phyloP scores from a whole-genome alignment of 2,113 vertebrate species.

The Phycodurus eques region DNA sequence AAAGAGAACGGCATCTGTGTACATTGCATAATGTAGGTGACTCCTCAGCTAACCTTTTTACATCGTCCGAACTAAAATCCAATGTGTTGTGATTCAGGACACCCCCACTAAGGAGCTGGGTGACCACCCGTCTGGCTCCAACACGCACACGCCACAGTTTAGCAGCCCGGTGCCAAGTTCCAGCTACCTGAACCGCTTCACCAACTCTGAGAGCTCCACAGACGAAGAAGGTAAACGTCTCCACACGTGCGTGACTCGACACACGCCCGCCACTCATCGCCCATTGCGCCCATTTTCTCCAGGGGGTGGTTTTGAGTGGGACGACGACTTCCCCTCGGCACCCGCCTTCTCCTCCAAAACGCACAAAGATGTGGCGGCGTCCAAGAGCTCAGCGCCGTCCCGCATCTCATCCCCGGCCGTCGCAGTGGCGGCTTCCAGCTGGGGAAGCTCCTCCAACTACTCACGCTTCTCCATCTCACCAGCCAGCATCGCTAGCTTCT shows the following conservation, averaged over 20 bases:
- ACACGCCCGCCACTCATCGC: background rate
- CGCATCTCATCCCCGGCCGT: slow-evolving; percentile 85
- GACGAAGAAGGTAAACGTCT: slow-evolving; percentile 89
- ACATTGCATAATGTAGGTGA: no score
- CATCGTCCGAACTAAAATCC: background rate
- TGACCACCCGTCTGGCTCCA: slow-evolving; percentile 71
- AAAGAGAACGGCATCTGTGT: no score
- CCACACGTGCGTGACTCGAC: background rate
- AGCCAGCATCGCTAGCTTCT: slow-evolving; percentile 92
- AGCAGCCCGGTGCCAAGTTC: slow-evolving; percentile 66
- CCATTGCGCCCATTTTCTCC: background rate
- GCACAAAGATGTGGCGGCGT: slow-evolving; percentile 65
- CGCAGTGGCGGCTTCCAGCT: slow-evolving; percentile 72
- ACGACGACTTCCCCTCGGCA: slow-evolving; percentile 91
- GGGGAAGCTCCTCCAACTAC: slow-evolving; percentile 80
- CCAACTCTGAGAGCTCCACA: slow-evolving; percentile 93
- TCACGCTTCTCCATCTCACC: slow-evolving; percentile 96
- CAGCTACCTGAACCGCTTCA: slow-evolving; percentile 81
- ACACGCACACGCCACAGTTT: slow-evolving; percentile 70
- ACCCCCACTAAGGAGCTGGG: slow-evolving; percentile 94
- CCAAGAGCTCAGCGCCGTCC: slow-evolving; percentile 71
- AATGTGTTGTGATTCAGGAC: slow-evolving; percentile 74
- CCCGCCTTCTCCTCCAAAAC: slow-evolving; percentile 82
- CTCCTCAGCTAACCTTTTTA: no score
- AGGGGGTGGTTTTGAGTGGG: slow-evolving; percentile 98